These are phyloP conservation scores for Phrixothrix hirtus DNA, from an alignment of 2,888 invertebrate genomes.

Conservation along the genomic window DNA sequence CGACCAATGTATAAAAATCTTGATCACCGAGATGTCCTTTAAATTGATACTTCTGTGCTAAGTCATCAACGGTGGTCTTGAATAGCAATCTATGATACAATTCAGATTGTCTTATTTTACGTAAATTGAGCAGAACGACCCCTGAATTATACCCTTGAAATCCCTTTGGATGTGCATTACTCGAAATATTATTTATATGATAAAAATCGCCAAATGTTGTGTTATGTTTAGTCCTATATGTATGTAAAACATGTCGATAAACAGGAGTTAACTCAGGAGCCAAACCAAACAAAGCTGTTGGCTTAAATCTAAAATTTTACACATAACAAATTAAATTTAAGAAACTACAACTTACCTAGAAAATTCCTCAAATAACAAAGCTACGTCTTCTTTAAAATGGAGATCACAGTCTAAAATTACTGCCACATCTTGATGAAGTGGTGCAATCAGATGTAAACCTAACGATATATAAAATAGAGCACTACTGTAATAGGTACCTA, in stretches of 20 bases:
- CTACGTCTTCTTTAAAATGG: conserved; percentile 70
- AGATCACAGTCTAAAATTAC: conserved; percentile 79
- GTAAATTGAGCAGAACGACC: conserved; percentile 71
- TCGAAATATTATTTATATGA: conserved; percentile 48
- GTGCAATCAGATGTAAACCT: conserved; percentile 71
- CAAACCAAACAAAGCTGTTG: conserved; percentile 69
- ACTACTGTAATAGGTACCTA: conserved; percentile 76
- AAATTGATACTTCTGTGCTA: conserved; percentile 66
- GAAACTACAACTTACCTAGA: conserved; percentile 53
- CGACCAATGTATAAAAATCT: conserved; percentile 76
- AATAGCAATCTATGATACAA: conserved; percentile 63
- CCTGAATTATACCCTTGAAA: conserved; percentile 83
- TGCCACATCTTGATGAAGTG: conserved; percentile 62
- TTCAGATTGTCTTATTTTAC: conserved; percentile 66
- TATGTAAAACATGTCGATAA: conserved; percentile 73
- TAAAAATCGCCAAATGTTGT: conserved; percentile 61
- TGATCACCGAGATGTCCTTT: conserved; percentile 81
- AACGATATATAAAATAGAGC: conserved; percentile 78
- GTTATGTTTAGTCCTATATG: conserved; percentile 67
- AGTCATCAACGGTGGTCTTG: conserved; percentile 58
- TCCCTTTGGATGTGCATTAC: conserved; percentile 54
- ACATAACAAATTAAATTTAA: not conserved
- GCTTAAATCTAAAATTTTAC: conserved; percentile 59
- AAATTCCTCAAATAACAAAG: conserved; percentile 69
- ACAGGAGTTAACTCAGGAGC: conserved; percentile 78